Conservation (phyloP, 1,140 invertebrate genomes). For the Acromyrmex charruanus region DNA sequence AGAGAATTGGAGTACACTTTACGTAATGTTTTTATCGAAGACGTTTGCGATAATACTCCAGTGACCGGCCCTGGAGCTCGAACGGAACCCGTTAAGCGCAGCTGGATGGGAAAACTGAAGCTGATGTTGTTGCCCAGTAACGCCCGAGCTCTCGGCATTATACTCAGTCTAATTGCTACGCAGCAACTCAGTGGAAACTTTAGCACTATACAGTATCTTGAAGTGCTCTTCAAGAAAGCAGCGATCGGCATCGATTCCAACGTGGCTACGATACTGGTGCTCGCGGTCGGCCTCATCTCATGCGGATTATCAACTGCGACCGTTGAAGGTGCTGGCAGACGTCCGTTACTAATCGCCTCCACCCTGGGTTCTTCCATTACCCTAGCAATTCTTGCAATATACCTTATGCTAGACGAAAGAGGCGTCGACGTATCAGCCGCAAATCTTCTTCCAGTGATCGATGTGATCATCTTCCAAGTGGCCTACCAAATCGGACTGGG, state of each 20-base stretch:
- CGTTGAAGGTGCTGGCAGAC: slow-evolving; percentile 91
- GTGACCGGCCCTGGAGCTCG: slow-evolving; percentile 44
- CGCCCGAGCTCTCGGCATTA: slow-evolving; percentile 89
- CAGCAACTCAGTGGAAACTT: slow-evolving; percentile 94
- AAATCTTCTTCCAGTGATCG: slow-evolving; percentile 89
- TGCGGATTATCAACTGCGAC: slow-evolving; percentile 89
- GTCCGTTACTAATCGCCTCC: slow-evolving; percentile 90
- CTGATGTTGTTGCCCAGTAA: slow-evolving; percentile 86
- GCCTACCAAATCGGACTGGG: slow-evolving; percentile 92
- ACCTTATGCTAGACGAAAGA: slow-evolving; percentile 86
- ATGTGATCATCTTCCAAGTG: slow-evolving; percentile 90
- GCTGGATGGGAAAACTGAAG: slow-evolving; percentile 66
- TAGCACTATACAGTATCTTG: slow-evolving; percentile 92
- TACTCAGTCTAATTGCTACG: slow-evolving; percentile 90
- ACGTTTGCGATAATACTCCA: slow-evolving; percentile 85
- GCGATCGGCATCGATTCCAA: slow-evolving; percentile 87
- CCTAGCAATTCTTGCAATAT: slow-evolving; percentile 88
- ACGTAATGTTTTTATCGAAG: slow-evolving; percentile 79
- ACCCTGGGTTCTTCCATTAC: slow-evolving; percentile 87
- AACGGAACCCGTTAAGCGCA: slow-evolving; percentile 68
- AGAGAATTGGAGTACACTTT: slow-evolving; percentile 89
- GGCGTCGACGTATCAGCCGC: slow-evolving; percentile 78
- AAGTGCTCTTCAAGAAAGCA: slow-evolving; percentile 90
- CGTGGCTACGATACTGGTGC: slow-evolving; percentile 90
- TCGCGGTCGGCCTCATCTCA: slow-evolving; percentile 90